phyloP scores from a whole-genome alignment of 1,140 invertebrate species.

The Aphidius ervi region DNA sequence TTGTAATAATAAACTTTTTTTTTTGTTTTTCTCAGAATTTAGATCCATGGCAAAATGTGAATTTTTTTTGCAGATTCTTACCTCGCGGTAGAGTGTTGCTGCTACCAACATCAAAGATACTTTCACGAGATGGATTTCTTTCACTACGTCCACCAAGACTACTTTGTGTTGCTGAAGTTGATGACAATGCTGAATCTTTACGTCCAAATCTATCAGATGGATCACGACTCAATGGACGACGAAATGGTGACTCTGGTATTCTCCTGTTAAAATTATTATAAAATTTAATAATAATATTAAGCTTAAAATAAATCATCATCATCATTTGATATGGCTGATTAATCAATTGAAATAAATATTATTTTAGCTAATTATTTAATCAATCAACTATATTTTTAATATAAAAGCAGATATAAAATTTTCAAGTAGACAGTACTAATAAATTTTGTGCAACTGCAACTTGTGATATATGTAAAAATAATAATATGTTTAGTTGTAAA shows the following conservation, averaged over 20 bases:
- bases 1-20: slow-evolving; percentile 1
- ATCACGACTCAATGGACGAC: slow-evolving; percentile 43
- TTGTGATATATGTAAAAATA: no score
- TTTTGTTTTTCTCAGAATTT: slow-evolving; percentile 16
- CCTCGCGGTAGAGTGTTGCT: slow-evolving; percentile 61
- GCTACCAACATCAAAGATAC: slow-evolving; percentile 42
- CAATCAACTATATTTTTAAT: no score
- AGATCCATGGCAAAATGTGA: slow-evolving; percentile 28
- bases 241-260: slow-evolving; percentile 45
- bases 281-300: slow-evolving; percentile 4
- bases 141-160: slow-evolving; percentile 30
- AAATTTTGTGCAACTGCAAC: no score
- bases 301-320: neutral
- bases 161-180: slow-evolving; percentile 32
- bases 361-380: no score
- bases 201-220: slow-evolving; percentile 37
- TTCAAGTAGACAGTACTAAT: no score
- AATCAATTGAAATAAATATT: no score
- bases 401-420: no score
- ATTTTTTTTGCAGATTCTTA: slow-evolving; percentile 42
- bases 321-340: no score
- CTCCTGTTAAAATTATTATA: slow-evolving; percentile 32
- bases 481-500: no score
- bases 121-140: slow-evolving; percentile 38
- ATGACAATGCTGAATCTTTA: slow-evolving; percentile 35